Conservation (phyloP, 1,140 invertebrate species). For the Pogonus chalceus region DNA sequence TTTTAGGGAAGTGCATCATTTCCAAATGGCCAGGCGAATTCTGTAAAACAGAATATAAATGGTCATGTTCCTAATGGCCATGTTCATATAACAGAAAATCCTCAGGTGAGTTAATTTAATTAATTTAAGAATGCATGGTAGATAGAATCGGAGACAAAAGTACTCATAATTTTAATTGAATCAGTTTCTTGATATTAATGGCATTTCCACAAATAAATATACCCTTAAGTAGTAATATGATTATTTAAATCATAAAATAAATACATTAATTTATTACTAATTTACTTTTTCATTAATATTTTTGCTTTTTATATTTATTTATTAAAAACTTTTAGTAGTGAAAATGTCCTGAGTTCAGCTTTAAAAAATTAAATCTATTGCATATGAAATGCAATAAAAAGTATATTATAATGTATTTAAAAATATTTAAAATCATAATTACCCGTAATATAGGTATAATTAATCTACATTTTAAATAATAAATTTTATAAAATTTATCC, state of each 20-base stretch:
- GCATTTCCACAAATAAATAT: neutral
- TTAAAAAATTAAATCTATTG: too few species aligned
- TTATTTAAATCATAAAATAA: neutral
- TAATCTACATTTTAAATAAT: too few species aligned
- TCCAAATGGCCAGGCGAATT: constrained; percentile 28
- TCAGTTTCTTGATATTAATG: neutral
- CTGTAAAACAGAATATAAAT: constrained; percentile 30
- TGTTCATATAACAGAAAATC: constrained; percentile 43
- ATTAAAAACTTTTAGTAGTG: too few species aligned
- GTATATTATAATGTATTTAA: too few species aligned
- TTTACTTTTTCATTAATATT: too few species aligned
- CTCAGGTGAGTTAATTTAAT: constrained; percentile 35
- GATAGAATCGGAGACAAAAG: neutral
- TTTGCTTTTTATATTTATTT: too few species aligned
- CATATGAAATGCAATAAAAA: too few species aligned
- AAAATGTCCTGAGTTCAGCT: too few species aligned
- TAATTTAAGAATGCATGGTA: neutral
- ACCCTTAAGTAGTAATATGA: neutral
- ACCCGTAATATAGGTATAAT: too few species aligned
- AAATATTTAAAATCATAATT: too few species aligned
- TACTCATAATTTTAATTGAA: neutral
- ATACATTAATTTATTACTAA: neutral
- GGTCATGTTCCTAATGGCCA: constrained; percentile 34
- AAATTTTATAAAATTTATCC: too few species aligned
- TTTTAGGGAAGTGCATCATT: constrained; percentile 34